Percentiles rank a stretch among this genome's conserved stretches.
Evolutionary conservation across 1,140 invertebrate genomes (phyloP).

Genomic region (Nomia melanderi): DNA sequence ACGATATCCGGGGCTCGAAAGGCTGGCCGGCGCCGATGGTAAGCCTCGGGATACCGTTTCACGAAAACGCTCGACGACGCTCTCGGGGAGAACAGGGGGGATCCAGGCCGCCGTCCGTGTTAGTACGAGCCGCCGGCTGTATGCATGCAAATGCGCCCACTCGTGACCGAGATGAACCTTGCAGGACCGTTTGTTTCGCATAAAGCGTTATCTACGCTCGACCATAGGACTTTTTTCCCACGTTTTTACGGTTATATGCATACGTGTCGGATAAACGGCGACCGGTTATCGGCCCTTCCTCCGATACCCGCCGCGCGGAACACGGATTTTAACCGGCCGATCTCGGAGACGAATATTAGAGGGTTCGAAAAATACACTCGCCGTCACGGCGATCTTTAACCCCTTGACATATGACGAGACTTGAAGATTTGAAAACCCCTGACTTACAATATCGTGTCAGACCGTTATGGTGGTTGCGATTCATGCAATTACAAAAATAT

Average conservation of each 20-base stretch:
- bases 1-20: background rate
- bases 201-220: constrained; percentile 37
- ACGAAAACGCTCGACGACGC: background rate
- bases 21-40: background rate
- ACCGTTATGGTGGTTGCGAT: too few relatives aligned
- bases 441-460: too few relatives aligned
- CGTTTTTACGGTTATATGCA: constrained; percentile 41
- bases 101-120: background rate
- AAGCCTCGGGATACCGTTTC: constrained; percentile 9
- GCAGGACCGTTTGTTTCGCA: constrained; percentile 32
- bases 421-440: too few relatives aligned
- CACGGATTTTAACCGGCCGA: background rate
- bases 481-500: too few relatives aligned
- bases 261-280: constrained; percentile 28
- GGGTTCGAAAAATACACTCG: too few relatives aligned
- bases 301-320: background rate
- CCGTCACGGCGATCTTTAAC: background rate
- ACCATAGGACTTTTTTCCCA: constrained; percentile 17
- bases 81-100: constrained; percentile 4
- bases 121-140: background rate
- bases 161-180: constrained; percentile 12
- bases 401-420: too few relatives aligned
- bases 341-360: background rate
- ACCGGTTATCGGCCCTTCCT: constrained; percentile 10
- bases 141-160: constrained; percentile 33